phyloP scores from a whole-genome alignment of 2,797 vertebrate genomes.

The Dipus sagitta region DNA sequence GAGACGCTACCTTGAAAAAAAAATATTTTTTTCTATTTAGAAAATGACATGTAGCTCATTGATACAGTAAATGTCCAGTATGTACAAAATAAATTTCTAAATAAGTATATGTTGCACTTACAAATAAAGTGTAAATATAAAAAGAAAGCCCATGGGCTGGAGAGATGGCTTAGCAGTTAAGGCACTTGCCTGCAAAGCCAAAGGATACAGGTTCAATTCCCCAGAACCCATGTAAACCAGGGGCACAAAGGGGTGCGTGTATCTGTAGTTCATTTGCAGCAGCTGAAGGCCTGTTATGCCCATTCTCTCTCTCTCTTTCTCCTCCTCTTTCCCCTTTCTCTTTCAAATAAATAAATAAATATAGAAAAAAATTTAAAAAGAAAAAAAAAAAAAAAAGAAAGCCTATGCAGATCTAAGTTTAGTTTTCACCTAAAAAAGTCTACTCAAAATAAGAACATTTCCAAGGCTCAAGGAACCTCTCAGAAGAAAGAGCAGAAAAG shows the following conservation, averaged over 20 bases:
- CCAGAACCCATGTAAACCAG: neutral
- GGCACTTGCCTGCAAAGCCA: neutral
- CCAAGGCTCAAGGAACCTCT: too few relatives aligned
- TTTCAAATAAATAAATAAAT: too few relatives aligned
- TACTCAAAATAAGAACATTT: neutral
- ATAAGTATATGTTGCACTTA: neutral
- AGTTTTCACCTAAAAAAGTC: slow-evolving; percentile 45
- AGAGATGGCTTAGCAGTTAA: neutral
- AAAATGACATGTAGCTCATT: neutral
- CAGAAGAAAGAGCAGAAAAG: too few relatives aligned
- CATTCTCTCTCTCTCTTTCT: too few relatives aligned
- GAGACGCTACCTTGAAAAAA: too few relatives aligned
- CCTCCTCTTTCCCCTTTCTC: too few relatives aligned
- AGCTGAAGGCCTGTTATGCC: too few relatives aligned
- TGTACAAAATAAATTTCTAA: neutral
- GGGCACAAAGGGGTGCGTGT: too few relatives aligned
- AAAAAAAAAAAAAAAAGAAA: too few relatives aligned
- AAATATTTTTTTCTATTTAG: too few relatives aligned
- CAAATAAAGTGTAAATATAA: neutral
- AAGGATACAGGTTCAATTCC: neutral
- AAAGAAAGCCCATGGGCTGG: neutral
- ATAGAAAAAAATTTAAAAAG: too few relatives aligned
- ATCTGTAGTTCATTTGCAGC: too few relatives aligned
- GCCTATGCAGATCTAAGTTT: neutral
- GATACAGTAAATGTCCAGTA: neutral